Percentiles rank a stretch among this genome's conserved stretches.
Evolutionary conservation across 2,113 vertebrate species (phyloP).

Genomic region (Chaetodon trifascialis): DNA sequence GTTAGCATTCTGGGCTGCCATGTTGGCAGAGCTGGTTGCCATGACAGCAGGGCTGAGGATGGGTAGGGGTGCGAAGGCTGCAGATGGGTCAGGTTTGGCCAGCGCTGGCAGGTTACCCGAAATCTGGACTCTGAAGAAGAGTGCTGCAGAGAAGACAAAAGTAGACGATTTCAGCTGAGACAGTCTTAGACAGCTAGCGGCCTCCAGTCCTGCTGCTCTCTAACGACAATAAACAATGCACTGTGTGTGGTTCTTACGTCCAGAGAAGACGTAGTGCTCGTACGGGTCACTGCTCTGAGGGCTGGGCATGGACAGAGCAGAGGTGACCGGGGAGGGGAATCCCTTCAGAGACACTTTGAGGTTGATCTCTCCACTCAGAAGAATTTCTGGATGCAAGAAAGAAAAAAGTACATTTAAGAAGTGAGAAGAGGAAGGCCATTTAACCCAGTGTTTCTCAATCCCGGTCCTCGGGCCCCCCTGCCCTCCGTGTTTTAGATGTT

Average conservation of each 20-base stretch:
- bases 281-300: slow-evolving; percentile 81
- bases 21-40: neutral
- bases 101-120: slow-evolving; percentile 84
- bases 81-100: slow-evolving; percentile 74
- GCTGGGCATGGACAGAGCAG: slow-evolving; percentile 87
- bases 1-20: neutral
- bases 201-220: no score
- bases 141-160: slow-evolving; percentile 79
- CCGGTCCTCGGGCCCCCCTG: no score
- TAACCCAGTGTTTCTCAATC: no score
- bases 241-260: slow-evolving; percentile 82
- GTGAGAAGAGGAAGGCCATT: neutral
- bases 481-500: no score
- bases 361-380: slow-evolving; percentile 85
- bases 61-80: slow-evolving; percentile 55
- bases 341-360: slow-evolving; percentile 87
- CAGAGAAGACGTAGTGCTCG: slow-evolving; percentile 90
- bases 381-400: slow-evolving; percentile 61
- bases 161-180: neutral
- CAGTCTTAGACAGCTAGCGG: neutral
- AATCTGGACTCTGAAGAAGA: slow-evolving; percentile 88
- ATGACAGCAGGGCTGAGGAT: slow-evolving; percentile 2
- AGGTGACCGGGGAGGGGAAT: slow-evolving; percentile 87
- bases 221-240: neutral
- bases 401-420: neutral